Evolutionary conservation across 2,888 invertebrate species (phyloP).

Genomic region (Acanthacorydalis orientalis): DNA sequence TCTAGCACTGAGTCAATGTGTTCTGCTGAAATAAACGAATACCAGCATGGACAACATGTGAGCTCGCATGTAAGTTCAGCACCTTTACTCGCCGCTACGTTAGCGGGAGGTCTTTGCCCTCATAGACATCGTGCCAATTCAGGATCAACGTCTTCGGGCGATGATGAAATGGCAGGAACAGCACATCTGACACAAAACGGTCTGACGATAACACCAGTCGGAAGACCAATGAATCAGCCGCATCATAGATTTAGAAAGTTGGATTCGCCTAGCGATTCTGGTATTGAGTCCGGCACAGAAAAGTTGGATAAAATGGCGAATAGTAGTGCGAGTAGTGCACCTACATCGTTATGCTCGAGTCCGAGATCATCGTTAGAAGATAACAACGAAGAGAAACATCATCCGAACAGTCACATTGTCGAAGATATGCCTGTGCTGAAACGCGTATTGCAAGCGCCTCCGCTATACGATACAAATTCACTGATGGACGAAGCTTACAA

Average conservation of each 20-base stretch:
- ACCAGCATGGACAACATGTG: constrained; percentile 21
- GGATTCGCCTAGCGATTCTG: constrained; percentile 85
- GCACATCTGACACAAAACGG: constrained; percentile 55
- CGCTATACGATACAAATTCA: constrained; percentile 75
- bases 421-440: constrained; percentile 91
- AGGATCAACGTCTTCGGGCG: constrained; percentile 54
- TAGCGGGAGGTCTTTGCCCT: constrained; percentile 58
- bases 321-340: constrained; percentile 37
- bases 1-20: constrained; percentile 77
- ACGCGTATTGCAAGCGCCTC: constrained; percentile 81
- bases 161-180: constrained; percentile 58
- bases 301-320: constrained; percentile 51
- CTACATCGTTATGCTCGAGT: constrained; percentile 69
- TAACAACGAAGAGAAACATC: constrained; percentile 26
- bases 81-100: constrained; percentile 54
- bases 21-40: constrained; percentile 46
- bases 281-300: constrained; percentile 85
- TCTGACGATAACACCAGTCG: constrained; percentile 53
- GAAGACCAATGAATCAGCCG: constrained; percentile 19
- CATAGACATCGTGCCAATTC: constrained; percentile 63
- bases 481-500: constrained; percentile 91
- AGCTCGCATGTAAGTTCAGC: constrained; percentile 51
- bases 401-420: constrained; percentile 32
- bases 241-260: constrained; percentile 59
- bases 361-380: constrained; percentile 73